A percentile compares a stretch with the other conserved stretches of the same genome.
phyloP scores from a whole-genome alignment of 2,113 vertebrate species.

The Butorides virescens region DNA sequence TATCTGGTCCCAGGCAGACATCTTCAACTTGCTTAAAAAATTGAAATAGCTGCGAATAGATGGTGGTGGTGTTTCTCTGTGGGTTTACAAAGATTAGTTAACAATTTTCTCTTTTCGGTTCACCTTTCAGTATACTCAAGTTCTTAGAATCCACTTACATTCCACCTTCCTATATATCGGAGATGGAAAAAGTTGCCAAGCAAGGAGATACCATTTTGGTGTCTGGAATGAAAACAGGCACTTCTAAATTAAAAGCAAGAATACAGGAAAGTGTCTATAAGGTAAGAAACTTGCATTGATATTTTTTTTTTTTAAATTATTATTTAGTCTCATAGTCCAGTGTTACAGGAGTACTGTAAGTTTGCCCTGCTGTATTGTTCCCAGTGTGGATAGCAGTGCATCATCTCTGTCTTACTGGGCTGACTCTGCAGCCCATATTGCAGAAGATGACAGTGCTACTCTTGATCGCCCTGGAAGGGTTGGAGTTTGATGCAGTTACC shows the following conservation, averaged over 20 bases:
- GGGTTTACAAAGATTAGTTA: background rate
- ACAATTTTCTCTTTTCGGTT: background rate
- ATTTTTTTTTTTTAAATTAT: too few species aligned
- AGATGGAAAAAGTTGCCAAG: constrained; percentile 94
- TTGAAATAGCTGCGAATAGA: background rate
- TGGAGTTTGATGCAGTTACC: background rate
- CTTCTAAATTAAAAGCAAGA: constrained; percentile 76
- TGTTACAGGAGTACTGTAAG: background rate
- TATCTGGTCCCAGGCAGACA: background rate
- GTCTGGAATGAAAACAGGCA: constrained; percentile 82
- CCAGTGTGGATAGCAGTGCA: background rate
- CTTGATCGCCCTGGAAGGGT: background rate
- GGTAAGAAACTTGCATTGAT: constrained; percentile 41
- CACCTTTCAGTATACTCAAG: constrained; percentile 83
- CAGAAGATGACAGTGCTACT: background rate
- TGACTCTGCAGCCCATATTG: background rate
- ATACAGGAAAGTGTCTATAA: constrained; percentile 78
- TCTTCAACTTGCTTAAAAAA: background rate
- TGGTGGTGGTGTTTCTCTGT: background rate
- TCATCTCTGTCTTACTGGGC: background rate
- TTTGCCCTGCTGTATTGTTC: background rate
- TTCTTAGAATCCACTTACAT: constrained; percentile 94
- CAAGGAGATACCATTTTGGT: constrained; percentile 88
- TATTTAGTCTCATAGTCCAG: background rate
- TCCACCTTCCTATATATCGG: constrained; percentile 88